Evolutionary conservation across 2,113 vertebrate species (phyloP).

Genomic region (Heptranchias perlo): DNA sequence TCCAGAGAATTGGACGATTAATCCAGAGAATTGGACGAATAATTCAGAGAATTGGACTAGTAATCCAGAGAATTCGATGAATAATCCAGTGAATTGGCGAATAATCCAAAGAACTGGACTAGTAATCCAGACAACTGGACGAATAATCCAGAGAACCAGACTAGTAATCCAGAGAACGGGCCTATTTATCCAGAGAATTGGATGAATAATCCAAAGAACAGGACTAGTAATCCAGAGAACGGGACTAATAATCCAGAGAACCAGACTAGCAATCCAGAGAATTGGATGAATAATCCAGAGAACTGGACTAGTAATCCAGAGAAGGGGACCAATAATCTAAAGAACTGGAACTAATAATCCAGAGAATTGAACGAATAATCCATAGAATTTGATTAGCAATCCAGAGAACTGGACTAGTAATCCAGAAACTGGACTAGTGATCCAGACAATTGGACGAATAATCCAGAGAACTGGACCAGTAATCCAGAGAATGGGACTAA

Average conservation of each 20-base stretch:
- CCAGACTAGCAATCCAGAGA: neutral
- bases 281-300: neutral
- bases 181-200: neutral
- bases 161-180: neutral
- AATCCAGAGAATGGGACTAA: neutral
- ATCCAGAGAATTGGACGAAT: neutral
- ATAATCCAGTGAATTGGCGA: neutral
- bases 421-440: neutral
- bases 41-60: neutral
- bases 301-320: no score
- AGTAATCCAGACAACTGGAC: neutral
- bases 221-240: neutral
- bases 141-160: neutral
- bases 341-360: neutral
- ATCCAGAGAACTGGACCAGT: neutral
- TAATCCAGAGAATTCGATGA: neutral
- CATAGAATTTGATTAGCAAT: neutral
- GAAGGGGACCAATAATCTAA: neutral
- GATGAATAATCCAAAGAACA: neutral
- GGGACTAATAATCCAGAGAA: neutral
- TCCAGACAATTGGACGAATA: neutral
- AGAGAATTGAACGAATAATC: neutral
- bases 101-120: neutral
- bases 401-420: neutral
- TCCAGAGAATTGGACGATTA: neutral